Base-by-base conservation (phyloP, 2,888 invertebrate genomes). In the Pandemis heparana region DNA sequence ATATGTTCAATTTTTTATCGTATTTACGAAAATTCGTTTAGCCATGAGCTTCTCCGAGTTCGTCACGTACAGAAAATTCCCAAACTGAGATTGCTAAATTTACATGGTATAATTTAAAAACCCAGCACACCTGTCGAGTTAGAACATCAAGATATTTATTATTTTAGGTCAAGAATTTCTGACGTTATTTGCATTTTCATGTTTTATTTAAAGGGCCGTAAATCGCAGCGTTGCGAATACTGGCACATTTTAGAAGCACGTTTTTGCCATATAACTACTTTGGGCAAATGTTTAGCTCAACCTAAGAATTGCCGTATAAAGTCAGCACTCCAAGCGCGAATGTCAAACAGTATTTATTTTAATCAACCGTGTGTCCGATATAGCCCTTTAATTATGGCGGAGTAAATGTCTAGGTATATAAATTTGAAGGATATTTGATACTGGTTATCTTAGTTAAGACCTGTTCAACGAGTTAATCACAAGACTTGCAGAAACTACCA, bases 311-410 rank as follows among this genome's bases (percentile, higher is more conserved):
- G 32, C n/a, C 39, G 46, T 23, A 46, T 63, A 63, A 46, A 63
- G 38, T 16, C 51, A 48, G 10, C 62, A 10, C 38, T 62, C 59
- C 63, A 68, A 59, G 39, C 23, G 23, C 68, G 63, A 73, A 73
- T 65, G 59, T 48, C 48, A 69, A 73, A 68, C 41, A 68, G 73
- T 73, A 68, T 73, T 73, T 73, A 68, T 73, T 73, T 73, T 73
- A 73, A 73, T 73, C 63, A 18, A 41, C 46, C 73, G 39, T 23
- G 63, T 72, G 41, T 48, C 63, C 12, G 71, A 59, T 32, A 59
- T 39, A 68, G 68, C 59, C 73, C 63, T 73, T 68, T 56, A 56
- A 59, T 41, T 38, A 65, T 10, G 0, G 38, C 10, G 51, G 3
- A 63, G 8, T 60, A 63, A 23, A 51, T 16, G 18, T 51, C 16